phyloP scores from a whole-genome alignment of 2,113 vertebrate genomes.

The Zapus hudsonius region DNA sequence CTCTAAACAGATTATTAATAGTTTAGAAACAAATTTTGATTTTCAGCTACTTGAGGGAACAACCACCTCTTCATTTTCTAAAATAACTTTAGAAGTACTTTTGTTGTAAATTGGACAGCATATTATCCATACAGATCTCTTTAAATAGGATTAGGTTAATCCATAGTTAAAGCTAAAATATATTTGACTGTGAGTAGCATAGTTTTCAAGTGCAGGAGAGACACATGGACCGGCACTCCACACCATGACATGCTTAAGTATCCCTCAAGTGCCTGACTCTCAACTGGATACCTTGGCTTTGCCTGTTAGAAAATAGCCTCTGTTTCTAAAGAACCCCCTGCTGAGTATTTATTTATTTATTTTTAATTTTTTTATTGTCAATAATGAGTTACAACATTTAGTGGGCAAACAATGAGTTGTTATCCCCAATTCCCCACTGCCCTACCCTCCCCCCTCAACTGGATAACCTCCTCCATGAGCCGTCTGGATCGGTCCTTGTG shows the following conservation, averaged over 20 bases:
- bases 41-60: conserved; percentile 4
- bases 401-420: no score
- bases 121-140: conserved; percentile 49
- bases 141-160: conserved; percentile 65
- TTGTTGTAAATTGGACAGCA: conserved; percentile 30
- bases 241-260: neutral
- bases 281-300: neutral
- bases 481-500: no score
- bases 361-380: no score
- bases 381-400: no score
- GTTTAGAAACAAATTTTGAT: conserved; percentile 57
- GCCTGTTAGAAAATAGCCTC: neutral
- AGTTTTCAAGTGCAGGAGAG: conserved; percentile 49
- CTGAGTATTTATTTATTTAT: neutral
- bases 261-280: neutral
- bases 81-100: conserved; percentile 52
- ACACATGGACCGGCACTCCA: neutral
- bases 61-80: conserved; percentile 54
- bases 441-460: no score
- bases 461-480: no score
- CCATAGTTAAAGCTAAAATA: conserved; percentile 54
- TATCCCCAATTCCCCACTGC: no score
- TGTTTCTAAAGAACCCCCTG: neutral
- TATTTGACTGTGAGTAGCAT: conserved; percentile 35
- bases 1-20: conserved; percentile 32